Percentiles rank a stretch among this genome's conserved stretches.
phyloP scores from a whole-genome alignment of 2,113 vertebrate genomes.

The Oryzias javanicus region DNA sequence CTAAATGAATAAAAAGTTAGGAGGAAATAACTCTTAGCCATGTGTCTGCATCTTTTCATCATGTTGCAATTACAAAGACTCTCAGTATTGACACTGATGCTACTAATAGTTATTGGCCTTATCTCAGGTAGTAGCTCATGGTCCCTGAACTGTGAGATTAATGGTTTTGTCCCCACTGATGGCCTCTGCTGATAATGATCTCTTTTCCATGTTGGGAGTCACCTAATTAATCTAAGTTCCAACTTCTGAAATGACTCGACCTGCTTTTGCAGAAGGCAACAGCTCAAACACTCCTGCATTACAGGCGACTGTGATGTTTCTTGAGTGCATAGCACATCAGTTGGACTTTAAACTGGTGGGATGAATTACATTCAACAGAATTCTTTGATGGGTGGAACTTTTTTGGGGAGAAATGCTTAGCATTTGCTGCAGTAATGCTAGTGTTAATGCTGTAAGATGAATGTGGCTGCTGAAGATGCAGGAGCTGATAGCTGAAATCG shows the following conservation, averaged over 20 bases:
- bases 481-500: no score
- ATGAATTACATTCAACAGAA: neutral
- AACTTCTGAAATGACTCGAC: neutral
- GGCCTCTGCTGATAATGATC: neutral
- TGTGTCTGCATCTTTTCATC: no score
- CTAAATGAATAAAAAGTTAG: no score
- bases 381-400: neutral
- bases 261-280: neutral
- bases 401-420: no score
- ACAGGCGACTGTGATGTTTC: neutral
- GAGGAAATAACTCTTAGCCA: no score
- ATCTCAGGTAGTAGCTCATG: neutral
- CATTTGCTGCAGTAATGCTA: no score
- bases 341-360: neutral
- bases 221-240: constrained; percentile 5
- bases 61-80: no score
- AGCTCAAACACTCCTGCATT: neutral
- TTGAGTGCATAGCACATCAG: neutral
- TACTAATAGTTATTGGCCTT: neutral
- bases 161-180: neutral
- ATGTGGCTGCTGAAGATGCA: no score
- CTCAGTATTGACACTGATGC: no score
- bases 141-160: neutral
- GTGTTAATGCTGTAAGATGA: no score
- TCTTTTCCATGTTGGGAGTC: constrained; percentile 1